phyloP scores from a whole-genome alignment of 2,113 vertebrate genomes.

The Agapornis roseicollis region DNA sequence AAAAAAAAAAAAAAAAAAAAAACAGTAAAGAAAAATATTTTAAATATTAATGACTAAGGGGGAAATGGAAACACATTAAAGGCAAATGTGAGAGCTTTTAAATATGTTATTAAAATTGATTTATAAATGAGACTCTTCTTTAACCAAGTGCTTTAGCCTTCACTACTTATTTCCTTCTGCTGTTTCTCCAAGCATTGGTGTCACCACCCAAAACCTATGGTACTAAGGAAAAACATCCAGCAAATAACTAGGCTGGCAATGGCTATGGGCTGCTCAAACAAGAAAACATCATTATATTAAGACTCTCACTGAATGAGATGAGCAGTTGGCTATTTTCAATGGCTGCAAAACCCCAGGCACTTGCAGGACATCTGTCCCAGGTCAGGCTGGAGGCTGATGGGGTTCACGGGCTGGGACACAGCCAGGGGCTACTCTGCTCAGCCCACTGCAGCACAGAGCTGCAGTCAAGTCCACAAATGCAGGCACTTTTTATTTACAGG shows the following conservation, averaged over 20 bases:
- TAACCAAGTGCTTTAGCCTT: slow-evolving; percentile 60
- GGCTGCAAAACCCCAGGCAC: neutral
- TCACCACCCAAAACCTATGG: neutral
- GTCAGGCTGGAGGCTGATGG: neutral
- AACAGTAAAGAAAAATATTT: slow-evolving; percentile 69
- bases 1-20: slow-evolving; percentile 40
- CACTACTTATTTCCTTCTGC: slow-evolving; percentile 61
- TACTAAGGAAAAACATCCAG: neutral
- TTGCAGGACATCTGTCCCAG: neutral
- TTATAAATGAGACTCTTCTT: slow-evolving; percentile 68
- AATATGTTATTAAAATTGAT: slow-evolving; percentile 73
- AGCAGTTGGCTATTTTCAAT: neutral
- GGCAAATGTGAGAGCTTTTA: slow-evolving; percentile 69
- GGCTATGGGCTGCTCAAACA: neutral
- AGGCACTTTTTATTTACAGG: neutral
- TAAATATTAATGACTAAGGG: slow-evolving; percentile 60
- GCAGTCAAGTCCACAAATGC: neutral
- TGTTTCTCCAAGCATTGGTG: slow-evolving; percentile 48
- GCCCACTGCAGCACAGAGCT: accelerated
- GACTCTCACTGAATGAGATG: neutral
- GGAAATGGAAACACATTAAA: slow-evolving; percentile 70
- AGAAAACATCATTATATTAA: neutral
- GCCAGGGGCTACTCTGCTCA: neutral
- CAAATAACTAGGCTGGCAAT: neutral
- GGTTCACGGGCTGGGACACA: neutral